phyloP scores from a whole-genome alignment of 2,113 vertebrate genomes.

The Eulacestoma nigropectus region DNA sequence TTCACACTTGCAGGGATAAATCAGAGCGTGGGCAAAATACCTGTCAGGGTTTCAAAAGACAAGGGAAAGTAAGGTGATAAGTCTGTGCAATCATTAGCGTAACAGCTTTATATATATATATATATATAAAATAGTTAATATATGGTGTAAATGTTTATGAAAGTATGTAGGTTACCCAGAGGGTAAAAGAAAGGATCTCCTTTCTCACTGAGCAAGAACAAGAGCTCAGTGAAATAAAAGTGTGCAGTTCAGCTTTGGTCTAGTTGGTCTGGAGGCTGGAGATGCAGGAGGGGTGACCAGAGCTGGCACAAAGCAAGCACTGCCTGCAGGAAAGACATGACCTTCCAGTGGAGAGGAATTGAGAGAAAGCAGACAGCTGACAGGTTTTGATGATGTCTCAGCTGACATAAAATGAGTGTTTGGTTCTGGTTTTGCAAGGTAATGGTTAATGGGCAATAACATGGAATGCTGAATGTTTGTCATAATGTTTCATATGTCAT shows the following conservation, averaged over 20 bases:
- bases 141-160: not conserved
- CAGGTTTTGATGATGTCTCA: not conserved
- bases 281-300: not conserved
- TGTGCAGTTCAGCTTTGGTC: not conserved
- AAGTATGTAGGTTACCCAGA: not conserved
- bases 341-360: not conserved
- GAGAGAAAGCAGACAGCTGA: not conserved
- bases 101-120: not conserved
- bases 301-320: not conserved
- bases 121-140: not conserved
- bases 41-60: not conserved
- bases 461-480: not conserved
- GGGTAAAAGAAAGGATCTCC: not conserved
- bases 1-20: not conserved
- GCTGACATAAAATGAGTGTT: not conserved
- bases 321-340: not conserved
- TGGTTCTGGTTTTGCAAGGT: not conserved
- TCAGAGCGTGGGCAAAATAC: fast-evolving
- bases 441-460: not conserved
- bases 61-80: not conserved
- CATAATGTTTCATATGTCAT: not conserved
- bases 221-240: not conserved
- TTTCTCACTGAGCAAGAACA: too few relatives aligned
- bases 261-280: not conserved
- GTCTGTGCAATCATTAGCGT: not conserved